These are phyloP conservation scores for Parnassius mnemosyne DNA, from an alignment of 2,888 invertebrate species.

Conservation along the genomic window DNA sequence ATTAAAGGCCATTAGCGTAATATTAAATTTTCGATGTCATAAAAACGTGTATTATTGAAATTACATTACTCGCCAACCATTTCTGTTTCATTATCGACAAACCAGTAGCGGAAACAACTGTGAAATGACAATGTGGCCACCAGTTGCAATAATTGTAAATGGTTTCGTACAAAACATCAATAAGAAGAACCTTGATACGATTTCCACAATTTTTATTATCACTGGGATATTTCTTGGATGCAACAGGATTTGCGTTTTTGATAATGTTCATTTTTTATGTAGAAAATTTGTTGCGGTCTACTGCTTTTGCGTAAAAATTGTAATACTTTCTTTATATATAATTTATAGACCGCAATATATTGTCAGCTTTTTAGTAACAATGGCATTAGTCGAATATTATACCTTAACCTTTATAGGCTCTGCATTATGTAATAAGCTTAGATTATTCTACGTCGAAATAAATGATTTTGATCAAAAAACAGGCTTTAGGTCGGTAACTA, in stretches of 20 bases:
- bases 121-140: background rate
- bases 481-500: background rate
- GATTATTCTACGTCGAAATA: conserved; percentile 3
- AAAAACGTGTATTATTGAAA: no score
- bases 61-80: no score
- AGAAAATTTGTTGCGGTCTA: background rate
- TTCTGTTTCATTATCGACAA: no score
- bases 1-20: no score
- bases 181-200: background rate
- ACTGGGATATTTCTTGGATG: conserved; percentile 1
- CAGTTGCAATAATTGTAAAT: background rate
- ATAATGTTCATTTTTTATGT: conserved; percentile 1
- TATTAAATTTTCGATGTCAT: no score
- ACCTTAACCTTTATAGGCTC: background rate
- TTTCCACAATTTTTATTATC: conserved; percentile 3
- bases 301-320: background rate
- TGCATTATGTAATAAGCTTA: conserved; percentile 4
- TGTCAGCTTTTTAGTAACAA: background rate
- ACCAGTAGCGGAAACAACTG: no score
- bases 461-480: conserved; percentile 9
- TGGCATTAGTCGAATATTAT: background rate
- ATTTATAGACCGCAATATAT: background rate
- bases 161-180: background rate
- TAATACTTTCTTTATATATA: background rate
- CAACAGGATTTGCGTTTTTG: conserved; percentile 3